A percentile compares a stretch with the other conserved stretches of the same genome.
phyloP scores from a whole-genome alignment of 2,113 vertebrate genomes.

The Elachura formosa region DNA sequence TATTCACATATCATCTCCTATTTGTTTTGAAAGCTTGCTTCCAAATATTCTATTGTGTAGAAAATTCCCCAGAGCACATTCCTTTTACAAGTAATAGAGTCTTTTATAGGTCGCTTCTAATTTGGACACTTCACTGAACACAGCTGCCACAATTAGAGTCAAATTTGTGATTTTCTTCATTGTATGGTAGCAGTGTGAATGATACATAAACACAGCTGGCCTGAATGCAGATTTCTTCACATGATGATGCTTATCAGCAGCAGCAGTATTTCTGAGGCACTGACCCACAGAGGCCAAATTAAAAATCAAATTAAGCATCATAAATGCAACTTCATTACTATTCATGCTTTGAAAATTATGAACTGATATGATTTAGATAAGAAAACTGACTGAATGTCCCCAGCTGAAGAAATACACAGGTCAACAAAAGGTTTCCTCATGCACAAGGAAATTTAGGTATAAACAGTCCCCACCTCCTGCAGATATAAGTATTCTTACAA shows the following conservation, averaged over 20 bases:
- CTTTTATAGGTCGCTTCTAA: constrained; percentile 53
- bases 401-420: background rate
- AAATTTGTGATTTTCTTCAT: constrained; percentile 61
- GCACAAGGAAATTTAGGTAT: background rate
- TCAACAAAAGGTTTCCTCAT: background rate
- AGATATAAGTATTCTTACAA: background rate
- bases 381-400: background rate
- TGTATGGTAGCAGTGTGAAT: constrained; percentile 34
- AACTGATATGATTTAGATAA: background rate
- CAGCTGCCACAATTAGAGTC: constrained; percentile 64
- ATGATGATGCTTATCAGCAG: background rate
- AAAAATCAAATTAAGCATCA: constrained; percentile 53
- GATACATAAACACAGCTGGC: constrained; percentile 59
- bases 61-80: constrained; percentile 11
- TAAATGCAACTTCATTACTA: constrained; percentile 1
- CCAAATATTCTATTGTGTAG: constrained; percentile 35
- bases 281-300: constrained; percentile 44
- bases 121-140: constrained; percentile 63
- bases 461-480: background rate
- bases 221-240: constrained; percentile 34
- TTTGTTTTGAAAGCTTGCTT: constrained; percentile 37
- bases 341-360: background rate
- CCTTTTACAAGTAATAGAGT: constrained; percentile 6
- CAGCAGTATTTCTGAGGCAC: background rate
- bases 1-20: constrained; percentile 4